Conservation (phyloP, 1,140 invertebrate species). For the Drosophila jambulina region DNA sequence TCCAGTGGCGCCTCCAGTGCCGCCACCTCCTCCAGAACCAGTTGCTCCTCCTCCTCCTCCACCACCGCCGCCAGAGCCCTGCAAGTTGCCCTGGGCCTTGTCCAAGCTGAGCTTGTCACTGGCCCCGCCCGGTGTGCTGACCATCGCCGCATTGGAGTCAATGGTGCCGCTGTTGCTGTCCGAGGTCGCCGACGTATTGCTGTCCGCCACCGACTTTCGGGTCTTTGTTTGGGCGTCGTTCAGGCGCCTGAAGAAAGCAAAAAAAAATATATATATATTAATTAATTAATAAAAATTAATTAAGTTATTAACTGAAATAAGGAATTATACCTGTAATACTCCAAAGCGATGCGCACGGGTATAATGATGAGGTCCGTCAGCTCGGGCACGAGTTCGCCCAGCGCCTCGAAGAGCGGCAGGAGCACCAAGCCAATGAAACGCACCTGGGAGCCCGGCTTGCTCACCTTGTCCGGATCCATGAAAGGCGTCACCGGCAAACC, state of each 20-base stretch:
- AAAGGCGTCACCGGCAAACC: slow-evolving; percentile 94
- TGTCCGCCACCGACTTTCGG: slow-evolving; percentile 86
- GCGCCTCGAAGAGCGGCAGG: slow-evolving; percentile 91
- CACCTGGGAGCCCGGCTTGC: slow-evolving; percentile 94
- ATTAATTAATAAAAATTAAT: neutral
- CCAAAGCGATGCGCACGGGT: slow-evolving; percentile 87
- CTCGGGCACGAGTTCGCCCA: slow-evolving; percentile 90
- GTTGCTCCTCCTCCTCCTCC: slow-evolving; percentile 3
- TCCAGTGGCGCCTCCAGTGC: slow-evolving; percentile 5
- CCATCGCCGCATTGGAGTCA: slow-evolving; percentile 70
- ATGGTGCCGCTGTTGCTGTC: slow-evolving; percentile 81
- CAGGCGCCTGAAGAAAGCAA: slow-evolving; percentile 56
- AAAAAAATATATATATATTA: neutral
- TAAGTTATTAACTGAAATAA: neutral
- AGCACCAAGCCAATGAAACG: slow-evolving; percentile 94
- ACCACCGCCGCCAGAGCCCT: slow-evolving; percentile 14
- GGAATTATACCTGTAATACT: slow-evolving; percentile 85
- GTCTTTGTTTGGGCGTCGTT: slow-evolving; percentile 83
- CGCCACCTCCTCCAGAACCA: slow-evolving; percentile 8
- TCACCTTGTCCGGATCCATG: slow-evolving; percentile 96
- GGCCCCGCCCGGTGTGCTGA: slow-evolving; percentile 49
- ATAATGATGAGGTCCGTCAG: slow-evolving; percentile 87
- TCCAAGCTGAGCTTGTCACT: slow-evolving; percentile 57
- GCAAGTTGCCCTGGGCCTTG: slow-evolving; percentile 33
- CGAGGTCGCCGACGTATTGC: slow-evolving; percentile 88